Evolutionary conservation across 2,888 invertebrate species (phyloP).

Genomic region (Camptogramma bilineatum): DNA sequence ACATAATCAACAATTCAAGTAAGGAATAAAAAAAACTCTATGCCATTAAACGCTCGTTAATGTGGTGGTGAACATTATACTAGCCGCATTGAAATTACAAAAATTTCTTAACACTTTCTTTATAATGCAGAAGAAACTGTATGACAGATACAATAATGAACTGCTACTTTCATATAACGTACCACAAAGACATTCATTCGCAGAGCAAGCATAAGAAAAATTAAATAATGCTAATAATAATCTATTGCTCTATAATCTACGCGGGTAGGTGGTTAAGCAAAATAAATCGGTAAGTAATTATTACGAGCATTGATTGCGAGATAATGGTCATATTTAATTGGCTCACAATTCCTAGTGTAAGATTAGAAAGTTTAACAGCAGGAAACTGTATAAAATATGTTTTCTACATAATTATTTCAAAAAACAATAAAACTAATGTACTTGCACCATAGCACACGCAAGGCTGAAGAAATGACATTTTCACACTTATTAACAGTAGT

Average conservation of each 20-base stretch:
- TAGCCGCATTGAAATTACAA: neutral
- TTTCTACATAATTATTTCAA: neutral
- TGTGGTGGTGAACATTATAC: neutral
- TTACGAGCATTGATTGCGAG: conserved; percentile 29
- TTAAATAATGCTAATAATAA: conserved; percentile 45
- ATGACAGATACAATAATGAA: conserved; percentile 10
- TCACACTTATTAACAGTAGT: conserved; percentile 68
- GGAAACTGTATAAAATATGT: neutral
- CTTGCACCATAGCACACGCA: conserved; percentile 7
- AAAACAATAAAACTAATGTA: conserved; percentile 1
- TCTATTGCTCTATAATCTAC: conserved; percentile 22
- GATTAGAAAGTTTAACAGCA: neutral
- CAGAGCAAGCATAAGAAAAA: conserved; percentile 44
- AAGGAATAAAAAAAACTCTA: neutral
- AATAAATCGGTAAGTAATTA: conserved; percentile 29
- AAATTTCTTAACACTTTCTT: conserved; percentile 18
- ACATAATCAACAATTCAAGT: neutral
- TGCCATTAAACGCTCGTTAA: neutral
- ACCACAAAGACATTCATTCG: conserved; percentile 26
- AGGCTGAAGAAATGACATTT: conserved; percentile 49
- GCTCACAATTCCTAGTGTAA: neutral
- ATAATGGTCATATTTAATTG: neutral
- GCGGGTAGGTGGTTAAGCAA: conserved; percentile 2
- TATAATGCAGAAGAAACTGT: conserved; percentile 24
- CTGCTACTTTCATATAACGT: conserved; percentile 15